Evolutionary conservation across 2,797 vertebrate genomes (phyloP), one percentile per base, ranked within the genome.

Genomic region (Pseudochirops corinnae): DNA sequence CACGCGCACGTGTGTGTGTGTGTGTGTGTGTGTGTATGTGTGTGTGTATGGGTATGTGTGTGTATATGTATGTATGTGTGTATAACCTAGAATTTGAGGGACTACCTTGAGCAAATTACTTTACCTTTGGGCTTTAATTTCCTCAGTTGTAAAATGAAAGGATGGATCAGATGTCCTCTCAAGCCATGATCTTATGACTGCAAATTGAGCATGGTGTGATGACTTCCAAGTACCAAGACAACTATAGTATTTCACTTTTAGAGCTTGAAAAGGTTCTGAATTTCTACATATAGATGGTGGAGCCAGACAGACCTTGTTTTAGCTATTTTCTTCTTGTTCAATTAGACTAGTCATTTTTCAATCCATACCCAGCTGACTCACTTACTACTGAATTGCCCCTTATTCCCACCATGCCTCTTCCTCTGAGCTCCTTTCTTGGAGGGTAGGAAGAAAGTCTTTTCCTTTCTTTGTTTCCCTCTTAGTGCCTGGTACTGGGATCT

Each of bases 311-410:
- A 33, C 6, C 46, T 93, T 96, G n/a, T 95, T 90, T 91, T 92
- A n/a, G 10, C 26, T 58, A 58, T 90, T 87, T 95, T 67, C 92
- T 90, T 29, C 50, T 94, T 94, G 58, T 33, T 90, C 62, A 90
- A 91, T 94, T 94, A 93, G 56, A 53, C 87, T 97, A 94, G 94
- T 93, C 93, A 93, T 91, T 90, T 92, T 74, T 91, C 10, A 87
- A 87, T 90, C 29, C 55, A 10, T 50, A 94, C 52, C 91, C 90
- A 93, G 0, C 58, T 87, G 92, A 94, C 56, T 57, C 90, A 67
- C 90, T 91, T 92, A 93, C 90, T 82, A 33, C 92, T 95, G 96
- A 95, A 95, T 52, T 62, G 94, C 56, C 67, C 95, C 96, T 94
- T 95, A 55, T 96, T 94, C 93, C 92, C 93, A 56, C 62, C n/a